Evolutionary conservation across 1,140 invertebrate species (phyloP).

Genomic region (Scaptomyza montana): DNA sequence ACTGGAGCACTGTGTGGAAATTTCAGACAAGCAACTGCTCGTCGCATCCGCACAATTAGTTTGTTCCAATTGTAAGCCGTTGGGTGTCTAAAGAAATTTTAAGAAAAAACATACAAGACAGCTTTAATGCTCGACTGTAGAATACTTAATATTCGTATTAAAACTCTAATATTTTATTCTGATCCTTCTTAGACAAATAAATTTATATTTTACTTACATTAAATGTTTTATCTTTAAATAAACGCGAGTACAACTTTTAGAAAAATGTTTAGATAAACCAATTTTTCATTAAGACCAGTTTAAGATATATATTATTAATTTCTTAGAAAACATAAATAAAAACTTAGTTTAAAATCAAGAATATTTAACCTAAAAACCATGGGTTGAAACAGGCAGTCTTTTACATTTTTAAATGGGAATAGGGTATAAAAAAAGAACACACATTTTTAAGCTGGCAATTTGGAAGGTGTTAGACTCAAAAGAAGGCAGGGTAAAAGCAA

Average conservation of each 20-base stretch:
- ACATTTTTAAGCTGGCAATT: constrained; percentile 56
- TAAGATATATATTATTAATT: no score
- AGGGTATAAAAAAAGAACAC: constrained; percentile 8
- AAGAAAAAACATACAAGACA: background rate
- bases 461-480: constrained; percentile 61
- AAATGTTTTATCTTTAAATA: no score
- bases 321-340: no score
- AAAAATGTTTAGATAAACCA: no score
- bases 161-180: no score
- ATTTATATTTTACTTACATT: no score
- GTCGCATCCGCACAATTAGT: constrained; percentile 77
- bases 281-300: no score
- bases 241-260: no score
- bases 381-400: background rate
- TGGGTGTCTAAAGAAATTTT: constrained; percentile 5
- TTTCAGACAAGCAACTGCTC: constrained; percentile 41
- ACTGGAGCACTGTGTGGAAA: constrained; percentile 49
- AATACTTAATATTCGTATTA: background rate
- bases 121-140: background rate
- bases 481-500: background rate
- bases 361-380: background rate
- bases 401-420: background rate
- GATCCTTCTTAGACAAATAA: no score
- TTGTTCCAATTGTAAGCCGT: constrained; percentile 47
- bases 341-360: no score